Conservation (phyloP, 2,888 invertebrate species). For the Pheosia tremula region DNA sequence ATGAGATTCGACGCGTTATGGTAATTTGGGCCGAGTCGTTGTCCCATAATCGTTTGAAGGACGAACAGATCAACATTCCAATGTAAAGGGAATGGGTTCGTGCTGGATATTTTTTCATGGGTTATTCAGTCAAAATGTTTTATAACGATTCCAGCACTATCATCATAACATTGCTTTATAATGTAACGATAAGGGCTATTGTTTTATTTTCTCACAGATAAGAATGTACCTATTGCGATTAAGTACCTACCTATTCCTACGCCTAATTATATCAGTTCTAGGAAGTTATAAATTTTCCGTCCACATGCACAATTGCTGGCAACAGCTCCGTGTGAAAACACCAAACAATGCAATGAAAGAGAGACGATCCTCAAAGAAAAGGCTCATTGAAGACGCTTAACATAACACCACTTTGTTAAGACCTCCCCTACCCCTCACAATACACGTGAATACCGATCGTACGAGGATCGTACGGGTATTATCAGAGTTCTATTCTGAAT, state of each 20-base stretch:
- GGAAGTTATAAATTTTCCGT: slow-evolving; percentile 11
- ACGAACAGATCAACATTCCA: slow-evolving; percentile 55
- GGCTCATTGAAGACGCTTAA: slow-evolving; percentile 72
- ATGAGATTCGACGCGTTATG: slow-evolving; percentile 57
- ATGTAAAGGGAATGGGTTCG: slow-evolving; percentile 35
- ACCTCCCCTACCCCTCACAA: slow-evolving; percentile 48
- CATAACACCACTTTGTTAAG: slow-evolving; percentile 50
- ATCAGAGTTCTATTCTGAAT: slow-evolving; percentile 52
- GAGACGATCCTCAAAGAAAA: slow-evolving; percentile 67
- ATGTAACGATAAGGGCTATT: not conserved
- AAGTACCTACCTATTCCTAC: not conserved
- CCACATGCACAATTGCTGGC: slow-evolving; percentile 49
- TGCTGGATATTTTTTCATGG: slow-evolving; percentile 26
- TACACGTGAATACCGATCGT: slow-evolving; percentile 14
- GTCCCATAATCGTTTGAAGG: slow-evolving; percentile 76
- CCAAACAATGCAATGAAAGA: slow-evolving; percentile 65
- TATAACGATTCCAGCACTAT: not conserved
- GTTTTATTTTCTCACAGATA: not conserved
- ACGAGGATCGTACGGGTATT: slow-evolving; percentile 36
- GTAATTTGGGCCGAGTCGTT: slow-evolving; percentile 69
- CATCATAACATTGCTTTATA: not conserved
- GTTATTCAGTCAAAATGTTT: slow-evolving; percentile 8
- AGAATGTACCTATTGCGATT: not conserved
- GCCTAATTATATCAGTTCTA: slow-evolving; percentile 2
- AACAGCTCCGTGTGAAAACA: slow-evolving; percentile 70